Percentiles rank a stretch among this genome's conserved stretches.
Conservation (phyloP, 2,797 vertebrate genomes). For the Pithecia hirsuta region DNA sequence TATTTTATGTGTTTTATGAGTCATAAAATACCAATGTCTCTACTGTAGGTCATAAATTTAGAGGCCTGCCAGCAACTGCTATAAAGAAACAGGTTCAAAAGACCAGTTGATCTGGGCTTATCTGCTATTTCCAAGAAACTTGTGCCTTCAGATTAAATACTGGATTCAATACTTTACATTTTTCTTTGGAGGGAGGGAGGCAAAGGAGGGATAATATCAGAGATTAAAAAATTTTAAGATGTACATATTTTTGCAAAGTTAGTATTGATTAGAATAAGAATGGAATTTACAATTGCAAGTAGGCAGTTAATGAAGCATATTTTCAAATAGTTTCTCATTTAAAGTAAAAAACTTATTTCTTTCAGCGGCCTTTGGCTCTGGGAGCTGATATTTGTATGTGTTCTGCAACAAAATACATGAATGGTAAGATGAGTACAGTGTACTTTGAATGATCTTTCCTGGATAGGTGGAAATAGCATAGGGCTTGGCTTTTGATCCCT, state of each 20-base stretch:
- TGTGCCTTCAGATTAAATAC: background rate
- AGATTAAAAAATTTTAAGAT: background rate
- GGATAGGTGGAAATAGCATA: background rate
- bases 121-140: background rate
- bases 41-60: background rate
- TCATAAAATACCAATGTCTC: background rate
- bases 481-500: background rate
- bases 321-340: constrained; percentile 14
- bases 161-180: background rate
- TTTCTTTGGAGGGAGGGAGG: background rate
- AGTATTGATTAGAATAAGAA: background rate
- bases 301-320: background rate
- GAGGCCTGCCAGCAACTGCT: background rate
- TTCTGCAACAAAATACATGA: constrained; percentile 98
- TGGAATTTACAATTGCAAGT: background rate
- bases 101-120: background rate
- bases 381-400: constrained; percentile 97
- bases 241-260: background rate
- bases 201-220: background rate
- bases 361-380: constrained; percentile 92
- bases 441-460: background rate
- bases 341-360: constrained; percentile 30
- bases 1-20: background rate
- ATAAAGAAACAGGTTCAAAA: background rate
- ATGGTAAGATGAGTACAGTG: constrained; percentile 85